Percentiles rank a stretch among this genome's conserved stretches.
These are phyloP conservation scores for Neoniphon sammara DNA, from an alignment of 2,797 vertebrate species.

Conservation along the genomic window DNA sequence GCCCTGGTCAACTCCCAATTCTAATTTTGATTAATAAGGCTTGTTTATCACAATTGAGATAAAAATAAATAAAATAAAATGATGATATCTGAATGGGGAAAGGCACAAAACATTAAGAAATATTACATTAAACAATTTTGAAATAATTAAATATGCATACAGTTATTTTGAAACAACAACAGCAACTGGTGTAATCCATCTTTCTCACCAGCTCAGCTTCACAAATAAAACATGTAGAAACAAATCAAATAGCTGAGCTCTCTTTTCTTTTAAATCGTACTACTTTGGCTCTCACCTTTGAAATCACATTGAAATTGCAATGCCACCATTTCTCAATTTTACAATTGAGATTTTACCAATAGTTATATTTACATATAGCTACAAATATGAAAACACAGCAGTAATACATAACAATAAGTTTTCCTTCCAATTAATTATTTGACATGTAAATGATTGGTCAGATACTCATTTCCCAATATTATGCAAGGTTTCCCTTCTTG, in stretches of 20 bases:
- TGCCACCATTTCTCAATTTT: slow-evolving; percentile 17
- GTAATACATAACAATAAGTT: slow-evolving; percentile 38
- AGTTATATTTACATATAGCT: slow-evolving; percentile 53
- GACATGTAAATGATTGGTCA: slow-evolving; percentile 72
- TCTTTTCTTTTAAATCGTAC: slow-evolving; percentile 21
- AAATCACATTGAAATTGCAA: slow-evolving; percentile 17
- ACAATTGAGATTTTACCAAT: slow-evolving; percentile 19
- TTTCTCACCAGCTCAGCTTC: slow-evolving; percentile 29
- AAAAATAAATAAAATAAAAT: slow-evolving; percentile 22
- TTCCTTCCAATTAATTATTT: slow-evolving; percentile 36
- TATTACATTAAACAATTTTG: slow-evolving; percentile 26
- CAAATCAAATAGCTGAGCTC: slow-evolving; percentile 21
- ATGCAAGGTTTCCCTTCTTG: slow-evolving; percentile 45
- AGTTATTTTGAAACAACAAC: slow-evolving; percentile 22
- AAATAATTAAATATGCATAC: slow-evolving; percentile 42
- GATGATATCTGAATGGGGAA: slow-evolving; percentile 5
- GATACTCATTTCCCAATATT: slow-evolving; percentile 59
- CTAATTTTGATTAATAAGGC: neutral
- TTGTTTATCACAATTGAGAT: slow-evolving; percentile 13
- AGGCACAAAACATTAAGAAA: slow-evolving; percentile 55
- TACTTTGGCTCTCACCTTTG: slow-evolving; percentile 9
- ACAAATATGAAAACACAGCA: slow-evolving; percentile 42
- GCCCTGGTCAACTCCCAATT: neutral
- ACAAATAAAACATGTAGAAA: slow-evolving; percentile 58
- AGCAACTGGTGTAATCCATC: slow-evolving; percentile 10